Conservation (phyloP, 2,797 vertebrate genomes). For the Chrysocyon brachyurus region DNA sequence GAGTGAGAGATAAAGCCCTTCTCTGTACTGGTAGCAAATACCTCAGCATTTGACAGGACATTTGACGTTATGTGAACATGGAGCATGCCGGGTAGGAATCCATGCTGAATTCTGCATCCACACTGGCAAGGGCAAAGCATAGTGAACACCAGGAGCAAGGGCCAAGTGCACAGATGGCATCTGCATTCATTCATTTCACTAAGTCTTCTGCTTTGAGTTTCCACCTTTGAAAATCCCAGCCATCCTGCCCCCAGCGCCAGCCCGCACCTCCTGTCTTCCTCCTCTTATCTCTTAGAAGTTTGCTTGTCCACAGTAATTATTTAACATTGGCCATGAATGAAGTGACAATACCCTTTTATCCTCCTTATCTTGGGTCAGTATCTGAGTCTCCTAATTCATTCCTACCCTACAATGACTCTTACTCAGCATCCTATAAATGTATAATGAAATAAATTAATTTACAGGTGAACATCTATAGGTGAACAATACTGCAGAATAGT, state of each 20-base stretch:
- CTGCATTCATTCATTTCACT: not conserved
- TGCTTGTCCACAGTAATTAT: not conserved
- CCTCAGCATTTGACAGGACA: too few species aligned
- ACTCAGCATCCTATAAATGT: not conserved
- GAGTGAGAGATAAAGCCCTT: not conserved
- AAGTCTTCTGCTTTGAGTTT: not conserved
- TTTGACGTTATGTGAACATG: rapidly evolving
- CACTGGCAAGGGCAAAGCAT: not conserved
- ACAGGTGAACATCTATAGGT: not conserved
- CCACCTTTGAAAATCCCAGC: not conserved
- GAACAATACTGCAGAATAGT: not conserved
- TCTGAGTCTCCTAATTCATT: not conserved
- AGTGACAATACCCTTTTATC: not conserved
- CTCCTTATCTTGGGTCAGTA: not conserved
- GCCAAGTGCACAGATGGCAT: rapidly evolving
- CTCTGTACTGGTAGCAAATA: not conserved
- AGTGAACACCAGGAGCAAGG: not conserved
- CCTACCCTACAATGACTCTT: not conserved
- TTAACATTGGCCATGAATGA: not conserved
- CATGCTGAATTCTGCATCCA: not conserved
- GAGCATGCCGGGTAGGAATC: rapidly evolving
- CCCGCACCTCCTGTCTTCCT: rapidly evolving
- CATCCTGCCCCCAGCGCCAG: not conserved
- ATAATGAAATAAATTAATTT: not conserved
- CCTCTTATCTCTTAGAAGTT: not conserved